Percentiles rank a stretch among this genome's conserved stretches.
Evolutionary conservation across 2,888 invertebrate species (phyloP).

Genomic region (Drosophila aldrichi): DNA sequence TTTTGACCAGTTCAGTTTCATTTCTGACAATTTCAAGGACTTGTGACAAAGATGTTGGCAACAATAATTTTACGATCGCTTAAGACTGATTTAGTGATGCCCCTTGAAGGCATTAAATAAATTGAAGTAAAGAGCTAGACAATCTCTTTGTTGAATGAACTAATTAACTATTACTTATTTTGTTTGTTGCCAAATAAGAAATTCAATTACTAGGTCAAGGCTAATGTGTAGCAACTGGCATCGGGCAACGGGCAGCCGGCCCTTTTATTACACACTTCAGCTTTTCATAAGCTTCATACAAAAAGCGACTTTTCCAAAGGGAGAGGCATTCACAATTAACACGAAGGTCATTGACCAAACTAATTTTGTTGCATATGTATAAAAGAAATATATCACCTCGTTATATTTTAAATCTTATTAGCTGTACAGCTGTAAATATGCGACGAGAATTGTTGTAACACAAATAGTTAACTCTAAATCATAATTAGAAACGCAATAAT

Average conservation of each 20-base stretch:
- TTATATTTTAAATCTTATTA: constrained; percentile 19
- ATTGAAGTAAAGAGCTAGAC: constrained; percentile 33
- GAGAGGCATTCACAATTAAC: constrained; percentile 28
- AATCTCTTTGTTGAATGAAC: constrained; percentile 44
- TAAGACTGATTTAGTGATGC: constrained; percentile 29
- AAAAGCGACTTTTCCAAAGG: constrained; percentile 28
- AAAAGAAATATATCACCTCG: constrained; percentile 12
- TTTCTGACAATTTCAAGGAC: constrained; percentile 44
- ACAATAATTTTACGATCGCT: constrained; percentile 26
- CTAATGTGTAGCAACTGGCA: constrained; percentile 29
- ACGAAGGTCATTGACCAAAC: constrained; percentile 71
- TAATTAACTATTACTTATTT: constrained; percentile 26
- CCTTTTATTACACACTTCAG: constrained; percentile 46
- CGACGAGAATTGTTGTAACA: constrained; percentile 58
- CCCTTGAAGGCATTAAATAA: constrained; percentile 1
- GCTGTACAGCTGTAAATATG: constrained; percentile 6
- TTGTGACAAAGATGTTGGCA: constrained; percentile 19
- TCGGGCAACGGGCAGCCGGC: constrained; percentile 12
- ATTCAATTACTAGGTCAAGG: constrained; percentile 69
- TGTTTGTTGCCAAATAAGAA: constrained; percentile 39
- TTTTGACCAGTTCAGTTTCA: constrained; percentile 17
- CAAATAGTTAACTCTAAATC: constrained; percentile 40
- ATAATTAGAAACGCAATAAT: constrained; percentile 56
- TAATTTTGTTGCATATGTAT: constrained; percentile 6
- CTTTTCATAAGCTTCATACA: constrained; percentile 18